Base-by-base conservation (phyloP, 2,797 vertebrate genomes). In the Cyclopterus lumpus region DNA sequence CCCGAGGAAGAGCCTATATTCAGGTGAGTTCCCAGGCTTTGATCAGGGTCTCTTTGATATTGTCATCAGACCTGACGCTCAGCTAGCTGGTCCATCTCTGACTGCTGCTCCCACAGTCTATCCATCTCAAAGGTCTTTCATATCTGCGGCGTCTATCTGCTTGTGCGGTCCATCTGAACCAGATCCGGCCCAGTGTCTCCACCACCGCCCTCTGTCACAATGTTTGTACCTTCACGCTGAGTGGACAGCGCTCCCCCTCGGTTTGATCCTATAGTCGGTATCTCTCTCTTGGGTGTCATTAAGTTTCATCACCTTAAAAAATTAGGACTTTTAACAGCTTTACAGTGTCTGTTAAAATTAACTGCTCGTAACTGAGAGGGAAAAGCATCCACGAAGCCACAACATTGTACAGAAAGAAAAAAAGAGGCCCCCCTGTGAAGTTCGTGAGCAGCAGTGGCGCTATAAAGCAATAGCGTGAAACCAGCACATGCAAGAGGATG, bases 31-130 rank as follows among this genome's bases (percentile, higher is more conserved):
- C 86, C 75, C 22, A 7, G 79, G 82, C 92, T 94, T 94, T 93
- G 88, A 93, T 93, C 91, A 88, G 82, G 40, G 75, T 63, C 84
- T 90, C 89, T 94, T 92, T 93, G 93, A 94, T 92, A 90, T 73
- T 46, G 79, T 82, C 86, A 90, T 84, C 84, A 81, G 74, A 91
- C 87, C 74, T 84, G 72, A 76, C 85, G 67, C 80, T 77, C 80
- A 72, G 84, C 70, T 64, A 42, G 74, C 85, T 77, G 58, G 80
- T 88, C 86, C 86, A 79, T 86, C 90, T 82, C 66, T 75, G 62
- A 66, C 71, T 75, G 68, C 68, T 51, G 72, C 67, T 78, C 77
- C 77, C 76, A 60, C 55, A 36, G 44, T 82, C 81, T 65, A 2
- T 15, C 24, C 22, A 77, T 89, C 90, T 86, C 71, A 73, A 11